A percentile compares a stretch with the other conserved stretches of the same genome.
phyloP scores from a whole-genome alignment of 2,888 invertebrate species.

The Andrena dorsata region DNA sequence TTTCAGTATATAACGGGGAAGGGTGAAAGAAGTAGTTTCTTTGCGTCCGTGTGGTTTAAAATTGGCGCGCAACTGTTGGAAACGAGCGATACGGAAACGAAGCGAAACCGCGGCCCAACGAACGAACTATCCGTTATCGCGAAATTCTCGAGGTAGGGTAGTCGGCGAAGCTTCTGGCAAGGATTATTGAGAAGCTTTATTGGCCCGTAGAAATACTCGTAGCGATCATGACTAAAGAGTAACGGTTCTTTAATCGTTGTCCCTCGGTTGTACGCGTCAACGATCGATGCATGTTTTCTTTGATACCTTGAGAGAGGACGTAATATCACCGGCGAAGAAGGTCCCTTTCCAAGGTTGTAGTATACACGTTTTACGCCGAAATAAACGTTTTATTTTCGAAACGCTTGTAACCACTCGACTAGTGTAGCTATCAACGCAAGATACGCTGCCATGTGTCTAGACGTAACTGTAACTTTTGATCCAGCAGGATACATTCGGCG shows the following conservation, averaged over 20 bases:
- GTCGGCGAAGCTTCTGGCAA: background rate
- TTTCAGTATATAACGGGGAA: background rate
- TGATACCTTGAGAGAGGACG: too few relatives aligned
- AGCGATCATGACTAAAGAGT: background rate
- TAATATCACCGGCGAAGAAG: background rate
- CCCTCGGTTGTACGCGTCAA: too few relatives aligned
- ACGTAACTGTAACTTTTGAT: background rate
- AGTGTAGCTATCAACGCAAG: background rate
- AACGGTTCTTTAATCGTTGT: conserved; percentile 2
- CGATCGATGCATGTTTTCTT: too few relatives aligned
- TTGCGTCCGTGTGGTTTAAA: conserved; percentile 1
- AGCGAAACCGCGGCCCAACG: too few relatives aligned
- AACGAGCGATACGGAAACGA: too few relatives aligned
- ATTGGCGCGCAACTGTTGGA: too few relatives aligned
- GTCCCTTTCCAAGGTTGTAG: background rate
- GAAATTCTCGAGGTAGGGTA: background rate
- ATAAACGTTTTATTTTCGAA: background rate
- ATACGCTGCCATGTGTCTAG: background rate
- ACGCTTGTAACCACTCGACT: background rate
- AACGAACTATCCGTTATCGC: background rate
- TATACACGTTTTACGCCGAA: background rate
- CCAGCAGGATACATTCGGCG: conserved; percentile 16
- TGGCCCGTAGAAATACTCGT: background rate
- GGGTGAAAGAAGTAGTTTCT: conserved; percentile 5
- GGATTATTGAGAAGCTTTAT: background rate